Evolutionary conservation across 2,888 invertebrate genomes (phyloP), one percentile per base, ranked within the genome.

Genomic region (Strigamia transsilvanica): DNA sequence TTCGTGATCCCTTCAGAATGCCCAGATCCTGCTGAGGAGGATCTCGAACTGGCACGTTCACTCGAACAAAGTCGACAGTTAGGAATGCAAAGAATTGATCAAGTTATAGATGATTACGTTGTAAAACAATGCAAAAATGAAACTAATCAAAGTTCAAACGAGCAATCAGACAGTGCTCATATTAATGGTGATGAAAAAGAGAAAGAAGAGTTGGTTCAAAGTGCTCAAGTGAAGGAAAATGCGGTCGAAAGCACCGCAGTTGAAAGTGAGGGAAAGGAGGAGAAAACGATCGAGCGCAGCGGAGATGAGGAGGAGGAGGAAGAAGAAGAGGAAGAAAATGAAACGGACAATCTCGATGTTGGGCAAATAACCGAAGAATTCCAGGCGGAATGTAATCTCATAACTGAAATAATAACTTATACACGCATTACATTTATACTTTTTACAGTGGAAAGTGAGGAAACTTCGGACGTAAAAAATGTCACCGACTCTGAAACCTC

Each of bases 311-410:
- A 78, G 5, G 78, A 78, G 5, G 9, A 78, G 3, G 78, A 78
- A 27, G 34, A 34, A 3, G 61, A 56, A 3, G 61, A n/a, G 3
- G 78, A 78, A 18, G 78, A 78, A 15, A 27, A 78, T 23, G 78
- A 78, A 27, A 27, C 18, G 2, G 78, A 78, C 78, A 27, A 78
- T 18, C 6, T 23, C 2, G 78, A 21, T 13, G 3, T 78, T 3
- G 21, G 27, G 9, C 21, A 78, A 21, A 21, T 78, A 23, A 23
- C 78, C 3, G 78, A 18, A 78, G 78, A 78, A 78, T 78, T 78
- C 9, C 15, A 78, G 9, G 78, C 4, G 2, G 78, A 78, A 78
- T 18, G 78, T 78, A 27, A 78, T 5, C 4, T 5, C 6, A 56
- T 5, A 34, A 34, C 34, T 34, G 7, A 34, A 34, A 34, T 34